Conservation (phyloP, 2,113 vertebrate species). For the Mus musculus region DNA sequence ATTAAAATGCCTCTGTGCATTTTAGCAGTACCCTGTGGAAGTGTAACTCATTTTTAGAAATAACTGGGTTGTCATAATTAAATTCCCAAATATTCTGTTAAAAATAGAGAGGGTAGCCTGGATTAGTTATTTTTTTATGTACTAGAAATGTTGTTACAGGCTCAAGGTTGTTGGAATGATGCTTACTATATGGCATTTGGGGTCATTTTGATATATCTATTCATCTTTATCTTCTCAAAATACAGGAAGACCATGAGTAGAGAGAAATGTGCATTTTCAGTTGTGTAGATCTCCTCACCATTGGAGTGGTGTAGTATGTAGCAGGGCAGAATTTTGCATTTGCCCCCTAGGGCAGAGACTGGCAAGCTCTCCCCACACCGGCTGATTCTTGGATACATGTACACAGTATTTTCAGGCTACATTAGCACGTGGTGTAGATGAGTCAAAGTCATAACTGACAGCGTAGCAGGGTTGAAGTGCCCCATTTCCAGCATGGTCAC, state of each 20-base stretch:
- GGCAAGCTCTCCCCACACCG: neutral
- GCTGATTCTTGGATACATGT: neutral
- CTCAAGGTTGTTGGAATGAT: neutral
- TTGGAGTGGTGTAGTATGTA: fast-evolving
- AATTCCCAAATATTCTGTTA: constrained; percentile 78
- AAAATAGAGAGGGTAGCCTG: constrained; percentile 33
- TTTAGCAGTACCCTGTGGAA: constrained; percentile 83
- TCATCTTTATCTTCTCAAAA: neutral
- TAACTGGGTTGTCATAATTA: constrained; percentile 82
- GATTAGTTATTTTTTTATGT: neutral
- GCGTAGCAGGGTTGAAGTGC: neutral
- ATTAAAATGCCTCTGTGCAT: constrained; percentile 86
- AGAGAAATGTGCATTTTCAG: neutral
- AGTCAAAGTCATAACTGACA: neutral
- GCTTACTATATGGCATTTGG: neutral
- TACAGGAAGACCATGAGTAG: neutral
- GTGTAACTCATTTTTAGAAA: constrained; percentile 82
- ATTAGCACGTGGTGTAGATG: fast-evolving
- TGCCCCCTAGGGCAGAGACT: neutral
- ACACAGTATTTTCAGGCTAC: neutral
- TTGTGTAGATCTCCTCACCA: neutral
- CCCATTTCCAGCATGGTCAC: neutral
- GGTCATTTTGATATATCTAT: neutral
- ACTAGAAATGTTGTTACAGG: neutral
- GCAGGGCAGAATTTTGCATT: too few relatives aligned